Conservation (phyloP, 2,888 invertebrate species). For the Sarcophaga rosellei region DNA sequence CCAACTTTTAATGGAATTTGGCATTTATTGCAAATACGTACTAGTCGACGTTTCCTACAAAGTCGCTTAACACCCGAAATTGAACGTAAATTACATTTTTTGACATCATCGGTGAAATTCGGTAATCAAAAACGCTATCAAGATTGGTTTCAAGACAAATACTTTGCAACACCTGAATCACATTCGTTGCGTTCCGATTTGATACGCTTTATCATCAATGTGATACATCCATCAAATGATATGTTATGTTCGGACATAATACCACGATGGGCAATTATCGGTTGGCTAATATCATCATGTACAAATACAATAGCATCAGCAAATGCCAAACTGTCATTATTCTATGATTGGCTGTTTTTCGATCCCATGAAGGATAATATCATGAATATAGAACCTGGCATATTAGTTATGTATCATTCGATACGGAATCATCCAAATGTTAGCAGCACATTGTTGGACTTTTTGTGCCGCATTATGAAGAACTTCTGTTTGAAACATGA, state of each 20-base stretch:
- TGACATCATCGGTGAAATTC: slow-evolving; percentile 84
- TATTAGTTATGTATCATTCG: slow-evolving; percentile 87
- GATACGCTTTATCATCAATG: slow-evolving; percentile 86
- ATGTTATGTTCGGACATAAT: slow-evolving; percentile 86
- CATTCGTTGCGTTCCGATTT: slow-evolving; percentile 86
- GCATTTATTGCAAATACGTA: slow-evolving; percentile 84
- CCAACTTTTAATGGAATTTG: slow-evolving; percentile 85
- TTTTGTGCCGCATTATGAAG: slow-evolving; percentile 84
- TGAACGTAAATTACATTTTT: slow-evolving; percentile 85
- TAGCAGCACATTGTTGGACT: slow-evolving; percentile 86
- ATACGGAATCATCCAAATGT: slow-evolving; percentile 86
- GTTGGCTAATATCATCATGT: slow-evolving; percentile 86
- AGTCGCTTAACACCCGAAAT: slow-evolving; percentile 86
- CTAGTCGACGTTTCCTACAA: slow-evolving; percentile 84
- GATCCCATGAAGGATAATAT: slow-evolving; percentile 86
- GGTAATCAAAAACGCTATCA: slow-evolving; percentile 87
- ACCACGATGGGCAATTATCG: slow-evolving; percentile 87
- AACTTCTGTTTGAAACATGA: slow-evolving; percentile 80
- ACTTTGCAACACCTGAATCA: slow-evolving; percentile 86
- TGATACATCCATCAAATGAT: slow-evolving; percentile 87
- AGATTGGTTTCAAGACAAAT: slow-evolving; percentile 87
- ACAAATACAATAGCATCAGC: slow-evolving; percentile 85
- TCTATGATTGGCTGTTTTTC: slow-evolving; percentile 88
- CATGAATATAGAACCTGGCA: slow-evolving; percentile 88
- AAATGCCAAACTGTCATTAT: slow-evolving; percentile 86